A percentile compares a stretch with the other conserved stretches of the same genome.
phyloP scores from a whole-genome alignment of 2,113 vertebrate species.

The Syngnathus scovelli region DNA sequence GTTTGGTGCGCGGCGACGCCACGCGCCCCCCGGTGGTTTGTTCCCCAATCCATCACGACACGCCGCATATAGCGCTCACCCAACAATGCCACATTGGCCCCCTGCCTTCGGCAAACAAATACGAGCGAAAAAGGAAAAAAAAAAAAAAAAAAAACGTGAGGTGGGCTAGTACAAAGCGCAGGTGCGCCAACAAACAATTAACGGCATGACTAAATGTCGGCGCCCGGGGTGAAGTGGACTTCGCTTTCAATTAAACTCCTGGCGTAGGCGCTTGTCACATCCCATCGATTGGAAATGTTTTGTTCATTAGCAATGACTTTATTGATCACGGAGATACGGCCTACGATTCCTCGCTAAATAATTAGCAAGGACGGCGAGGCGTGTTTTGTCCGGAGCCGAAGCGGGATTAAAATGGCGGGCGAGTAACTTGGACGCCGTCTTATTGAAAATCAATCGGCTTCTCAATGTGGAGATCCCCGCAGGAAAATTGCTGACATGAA shows the following conservation, averaged over 20 bases:
- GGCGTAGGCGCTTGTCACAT: not conserved
- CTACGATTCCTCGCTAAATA: not conserved
- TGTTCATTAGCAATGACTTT: not conserved
- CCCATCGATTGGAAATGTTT: not conserved
- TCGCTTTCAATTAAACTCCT: not conserved
- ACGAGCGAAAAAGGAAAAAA: conserved; percentile 4
- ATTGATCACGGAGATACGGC: not conserved
- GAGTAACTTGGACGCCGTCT: not conserved
- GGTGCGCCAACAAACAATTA: conserved; percentile 1
- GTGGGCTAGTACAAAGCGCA: not conserved
- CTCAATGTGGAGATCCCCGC: not conserved
- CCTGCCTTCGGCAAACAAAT: not conserved
- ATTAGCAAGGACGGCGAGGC: not conserved
- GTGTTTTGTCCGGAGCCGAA: not conserved
- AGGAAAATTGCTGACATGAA: not conserved
- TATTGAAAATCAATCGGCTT: not conserved
- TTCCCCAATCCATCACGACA: conserved; percentile 37
- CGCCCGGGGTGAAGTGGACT: not conserved
- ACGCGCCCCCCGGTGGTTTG: conserved; percentile 30
- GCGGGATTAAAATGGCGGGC: not conserved
- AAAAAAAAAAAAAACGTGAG: not conserved
- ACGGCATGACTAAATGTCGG: not conserved
- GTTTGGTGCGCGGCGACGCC: conserved; percentile 25
- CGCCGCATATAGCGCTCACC: conserved; percentile 7
- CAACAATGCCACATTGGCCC: conserved; percentile 15